A percentile compares a stretch with the other conserved stretches of the same genome.
phyloP scores from a whole-genome alignment of 2,797 vertebrate species.

The Anabacerthia variegaticeps region DNA sequence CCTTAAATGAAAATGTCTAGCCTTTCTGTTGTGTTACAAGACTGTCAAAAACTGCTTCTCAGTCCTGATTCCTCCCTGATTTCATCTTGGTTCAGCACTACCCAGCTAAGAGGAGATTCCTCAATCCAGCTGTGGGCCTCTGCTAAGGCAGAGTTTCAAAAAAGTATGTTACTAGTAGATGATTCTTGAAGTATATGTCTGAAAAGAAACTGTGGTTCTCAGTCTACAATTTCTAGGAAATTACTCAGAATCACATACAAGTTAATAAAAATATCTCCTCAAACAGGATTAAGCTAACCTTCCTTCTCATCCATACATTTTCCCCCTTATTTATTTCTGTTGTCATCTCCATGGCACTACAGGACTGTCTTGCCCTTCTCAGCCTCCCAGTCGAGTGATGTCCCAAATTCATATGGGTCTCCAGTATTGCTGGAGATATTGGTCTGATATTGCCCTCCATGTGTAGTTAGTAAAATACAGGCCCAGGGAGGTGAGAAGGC shows the following conservation, averaged over 20 bases:
- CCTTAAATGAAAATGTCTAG: not conserved
- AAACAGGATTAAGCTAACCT: not conserved
- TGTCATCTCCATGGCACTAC: not conserved
- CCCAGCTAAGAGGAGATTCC: not conserved
- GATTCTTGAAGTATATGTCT: not conserved
- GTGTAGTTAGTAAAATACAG: not conserved
- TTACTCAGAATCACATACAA: not conserved
- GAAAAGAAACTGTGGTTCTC: not conserved
- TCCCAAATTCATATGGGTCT: not conserved
- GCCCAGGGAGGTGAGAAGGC: not conserved
- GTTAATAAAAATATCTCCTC: not conserved
- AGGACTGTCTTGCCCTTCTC: not conserved
- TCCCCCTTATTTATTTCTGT: not conserved
- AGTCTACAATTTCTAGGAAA: not conserved
- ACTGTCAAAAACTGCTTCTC: not conserved
- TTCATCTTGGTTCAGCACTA: not conserved
- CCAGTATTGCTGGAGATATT: not conserved
- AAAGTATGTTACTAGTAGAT: not conserved
- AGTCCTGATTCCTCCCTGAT: not conserved
- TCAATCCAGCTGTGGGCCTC: not conserved
- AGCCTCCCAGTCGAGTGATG: not conserved
- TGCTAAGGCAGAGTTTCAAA: not conserved
- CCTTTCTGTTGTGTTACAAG: not conserved
- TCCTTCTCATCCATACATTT: not conserved
- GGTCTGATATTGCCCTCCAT: not conserved